These are phyloP conservation scores for Dryas iulia DNA, from an alignment of 1,140 invertebrate genomes.

Conservation along the genomic window DNA sequence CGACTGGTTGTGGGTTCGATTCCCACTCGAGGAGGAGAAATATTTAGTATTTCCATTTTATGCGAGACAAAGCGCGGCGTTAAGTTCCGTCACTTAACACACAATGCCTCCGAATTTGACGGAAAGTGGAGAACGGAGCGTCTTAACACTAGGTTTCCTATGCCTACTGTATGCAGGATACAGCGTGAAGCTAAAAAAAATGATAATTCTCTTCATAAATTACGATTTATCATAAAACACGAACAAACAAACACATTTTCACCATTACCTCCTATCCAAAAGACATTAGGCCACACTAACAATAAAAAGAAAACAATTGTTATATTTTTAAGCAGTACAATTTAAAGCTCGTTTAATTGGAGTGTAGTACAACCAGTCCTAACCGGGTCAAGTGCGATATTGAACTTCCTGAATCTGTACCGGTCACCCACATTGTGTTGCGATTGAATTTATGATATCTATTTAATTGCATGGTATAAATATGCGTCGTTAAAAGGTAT, in stretches of 20 bases:
- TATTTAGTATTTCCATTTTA: too few relatives aligned
- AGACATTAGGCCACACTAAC: neutral
- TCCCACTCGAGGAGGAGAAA: too few relatives aligned
- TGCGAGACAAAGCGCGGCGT: too few relatives aligned
- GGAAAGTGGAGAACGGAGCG: too few relatives aligned
- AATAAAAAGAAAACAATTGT: neutral
- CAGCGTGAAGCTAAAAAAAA: too few relatives aligned
- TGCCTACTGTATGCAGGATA: too few relatives aligned
- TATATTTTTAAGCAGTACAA: conserved; percentile 3
- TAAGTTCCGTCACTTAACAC: too few relatives aligned
- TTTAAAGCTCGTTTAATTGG: conserved; percentile 34
- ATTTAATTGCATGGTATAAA: neutral
- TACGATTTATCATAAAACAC: neutral
- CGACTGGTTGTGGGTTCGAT: too few relatives aligned
- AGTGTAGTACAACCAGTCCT: conserved; percentile 29
- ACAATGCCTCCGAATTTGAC: too few relatives aligned
- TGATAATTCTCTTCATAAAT: too few relatives aligned
- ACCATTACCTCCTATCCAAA: too few relatives aligned
- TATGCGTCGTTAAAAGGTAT: neutral
- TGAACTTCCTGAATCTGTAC: conserved; percentile 35
- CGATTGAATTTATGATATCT: neutral
- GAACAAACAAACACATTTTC: neutral
- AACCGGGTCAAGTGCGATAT: conserved; percentile 43
- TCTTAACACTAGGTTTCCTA: too few relatives aligned
- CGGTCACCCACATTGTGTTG: conserved; percentile 14